Evolutionary conservation across 92 coral and sea anemone genomes (phyloP).

Genomic region (Epizoanthus scotinus): DNA sequence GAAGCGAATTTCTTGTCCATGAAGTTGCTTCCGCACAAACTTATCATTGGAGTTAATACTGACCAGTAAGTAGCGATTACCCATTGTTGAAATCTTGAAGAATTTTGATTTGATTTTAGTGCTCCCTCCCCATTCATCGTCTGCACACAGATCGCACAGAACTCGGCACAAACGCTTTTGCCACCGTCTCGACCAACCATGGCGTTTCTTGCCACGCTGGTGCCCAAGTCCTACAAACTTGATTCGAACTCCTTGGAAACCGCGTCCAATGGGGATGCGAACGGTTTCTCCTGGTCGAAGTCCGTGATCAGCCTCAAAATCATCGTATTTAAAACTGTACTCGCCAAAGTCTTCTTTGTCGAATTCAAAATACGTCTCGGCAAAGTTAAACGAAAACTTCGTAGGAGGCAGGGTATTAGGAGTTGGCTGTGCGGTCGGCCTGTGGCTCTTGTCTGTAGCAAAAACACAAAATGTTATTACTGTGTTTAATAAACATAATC

Average conservation of each 20-base stretch:
- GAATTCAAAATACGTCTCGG: not conserved
- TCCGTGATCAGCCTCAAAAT: conserved; percentile 69
- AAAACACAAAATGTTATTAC: not conserved
- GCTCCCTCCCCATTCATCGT: conserved; percentile 49
- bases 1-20: conserved; percentile 80
- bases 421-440: not conserved
- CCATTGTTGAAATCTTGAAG: conserved; percentile 67
- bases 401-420: not conserved
- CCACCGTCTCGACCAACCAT: conserved; percentile 69
- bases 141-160: conserved; percentile 69
- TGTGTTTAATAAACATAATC: not conserved
- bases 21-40: conserved; percentile 74
- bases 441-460: not conserved
- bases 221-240: conserved; percentile 75
- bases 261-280: conserved; percentile 70
- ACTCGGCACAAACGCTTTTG: conserved; percentile 82
- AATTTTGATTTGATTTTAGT: conserved; percentile 56
- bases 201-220: conserved; percentile 36
- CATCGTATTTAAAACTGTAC: conserved; percentile 48
- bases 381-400: not conserved
- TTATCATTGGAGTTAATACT: conserved; percentile 65
- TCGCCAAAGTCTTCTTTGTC: conserved; percentile 5
- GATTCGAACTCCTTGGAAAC: conserved; percentile 63
- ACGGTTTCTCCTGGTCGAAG: conserved; percentile 78
- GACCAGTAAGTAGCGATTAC: conserved; percentile 74